A percentile compares a stretch with the other conserved stretches of the same genome.
Evolutionary conservation across 2,113 vertebrate species (phyloP).

Genomic region (Laticauda laticaudata): DNA sequence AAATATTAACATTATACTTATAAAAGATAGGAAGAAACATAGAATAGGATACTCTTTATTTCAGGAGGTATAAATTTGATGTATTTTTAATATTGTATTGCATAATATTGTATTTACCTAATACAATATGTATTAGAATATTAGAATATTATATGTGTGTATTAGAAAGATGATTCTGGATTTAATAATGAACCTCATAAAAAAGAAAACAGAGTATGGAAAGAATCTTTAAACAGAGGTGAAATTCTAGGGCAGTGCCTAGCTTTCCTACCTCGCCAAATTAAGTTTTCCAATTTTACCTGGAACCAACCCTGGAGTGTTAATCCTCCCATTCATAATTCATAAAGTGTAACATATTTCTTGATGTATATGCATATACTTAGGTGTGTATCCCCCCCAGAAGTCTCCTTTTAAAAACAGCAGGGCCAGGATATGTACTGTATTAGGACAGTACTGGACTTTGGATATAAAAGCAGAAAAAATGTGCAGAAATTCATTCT

Average conservation of each 20-base stretch:
- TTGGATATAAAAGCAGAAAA: background rate
- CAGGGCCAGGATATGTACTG: background rate
- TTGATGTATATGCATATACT: background rate
- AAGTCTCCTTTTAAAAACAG: background rate
- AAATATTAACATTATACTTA: background rate
- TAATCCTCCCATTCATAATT: background rate
- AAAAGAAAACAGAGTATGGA: background rate
- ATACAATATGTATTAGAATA: background rate
- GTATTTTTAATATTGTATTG: background rate
- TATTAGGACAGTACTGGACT: background rate
- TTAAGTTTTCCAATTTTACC: background rate
- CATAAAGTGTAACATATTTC: background rate
- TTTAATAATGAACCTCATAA: background rate
- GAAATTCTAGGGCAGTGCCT: background rate
- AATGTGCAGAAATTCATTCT: background rate
- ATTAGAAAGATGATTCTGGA: background rate
- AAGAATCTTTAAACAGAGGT: background rate
- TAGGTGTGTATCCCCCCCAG: background rate
- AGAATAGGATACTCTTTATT: background rate
- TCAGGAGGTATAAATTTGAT: background rate
- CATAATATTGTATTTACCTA: background rate
- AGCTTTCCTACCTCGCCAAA: background rate
- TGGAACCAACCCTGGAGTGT: background rate
- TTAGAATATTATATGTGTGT: too few relatives aligned
- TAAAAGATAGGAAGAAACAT: background rate